These are phyloP conservation scores for Otolemur garnettii DNA, from an alignment of 2,113 vertebrate genomes.

Conservation along the genomic window DNA sequence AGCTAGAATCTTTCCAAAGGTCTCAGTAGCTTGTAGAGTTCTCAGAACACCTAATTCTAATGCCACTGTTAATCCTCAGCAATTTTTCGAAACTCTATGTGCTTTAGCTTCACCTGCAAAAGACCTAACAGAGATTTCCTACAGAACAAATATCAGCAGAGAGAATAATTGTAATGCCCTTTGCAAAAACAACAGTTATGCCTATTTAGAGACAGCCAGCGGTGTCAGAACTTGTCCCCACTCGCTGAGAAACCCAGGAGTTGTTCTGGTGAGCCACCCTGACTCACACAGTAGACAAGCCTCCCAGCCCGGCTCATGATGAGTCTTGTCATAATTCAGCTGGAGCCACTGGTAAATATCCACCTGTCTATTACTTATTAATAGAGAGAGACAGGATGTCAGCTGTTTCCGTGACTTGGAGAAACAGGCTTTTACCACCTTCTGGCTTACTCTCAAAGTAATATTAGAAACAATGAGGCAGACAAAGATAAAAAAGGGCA, in stretches of 20 bases:
- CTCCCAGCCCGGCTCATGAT: slow-evolving; percentile 74
- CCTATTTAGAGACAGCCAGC: slow-evolving; percentile 71
- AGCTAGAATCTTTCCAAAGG: not conserved
- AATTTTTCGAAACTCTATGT: slow-evolving; percentile 38
- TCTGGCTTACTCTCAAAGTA: slow-evolving; percentile 82
- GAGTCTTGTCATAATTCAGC: slow-evolving; percentile 83
- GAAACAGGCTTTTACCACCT: slow-evolving; percentile 80
- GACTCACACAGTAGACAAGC: slow-evolving; percentile 78
- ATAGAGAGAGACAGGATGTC: slow-evolving; percentile 84
- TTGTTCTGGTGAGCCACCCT: slow-evolving; percentile 65
- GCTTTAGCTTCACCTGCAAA: slow-evolving; percentile 70
- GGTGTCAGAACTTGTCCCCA: slow-evolving; percentile 72
- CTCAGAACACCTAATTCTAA: slow-evolving; percentile 33
- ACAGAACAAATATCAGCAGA: slow-evolving; percentile 73
- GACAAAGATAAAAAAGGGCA: slow-evolving; percentile 74
- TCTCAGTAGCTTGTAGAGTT: not conserved
- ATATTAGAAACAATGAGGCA: slow-evolving; percentile 78
- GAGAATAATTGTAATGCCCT: slow-evolving; percentile 75
- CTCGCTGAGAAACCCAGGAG: slow-evolving; percentile 75
- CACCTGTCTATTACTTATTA: slow-evolving; percentile 84
- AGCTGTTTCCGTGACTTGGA: slow-evolving; percentile 83
- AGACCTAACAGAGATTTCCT: slow-evolving; percentile 71
- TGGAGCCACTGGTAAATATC: slow-evolving; percentile 81
- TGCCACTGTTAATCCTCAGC: slow-evolving; percentile 16
- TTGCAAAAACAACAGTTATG: slow-evolving; percentile 80